These are phyloP conservation scores for Ceratina japonica DNA, from an alignment of 1,140 invertebrate genomes.

Conservation along the genomic window DNA sequence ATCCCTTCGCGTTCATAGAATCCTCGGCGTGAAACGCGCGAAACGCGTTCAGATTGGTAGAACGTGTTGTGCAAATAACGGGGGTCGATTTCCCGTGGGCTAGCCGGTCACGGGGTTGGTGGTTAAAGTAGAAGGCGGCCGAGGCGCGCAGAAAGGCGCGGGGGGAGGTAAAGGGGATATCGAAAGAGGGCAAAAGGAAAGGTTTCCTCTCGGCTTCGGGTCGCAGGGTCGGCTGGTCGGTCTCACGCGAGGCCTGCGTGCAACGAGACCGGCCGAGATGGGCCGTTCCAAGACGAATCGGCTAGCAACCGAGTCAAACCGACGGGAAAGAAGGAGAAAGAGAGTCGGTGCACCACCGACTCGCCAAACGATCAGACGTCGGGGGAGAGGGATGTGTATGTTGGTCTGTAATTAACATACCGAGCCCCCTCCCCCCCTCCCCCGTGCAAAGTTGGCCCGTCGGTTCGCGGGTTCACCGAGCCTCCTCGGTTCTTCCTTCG, in stretches of 20 bases:
- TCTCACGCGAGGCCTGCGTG: constrained; percentile 66
- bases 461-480: constrained; percentile 58
- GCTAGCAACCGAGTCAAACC: constrained; percentile 61
- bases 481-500: constrained; percentile 46
- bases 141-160: constrained; percentile 23
- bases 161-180: constrained; percentile 49
- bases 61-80: constrained; percentile 35
- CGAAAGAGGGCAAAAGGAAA: constrained; percentile 64
- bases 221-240: constrained; percentile 70
- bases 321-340: constrained; percentile 44
- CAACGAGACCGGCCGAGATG: constrained; percentile 58
- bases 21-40: neutral
- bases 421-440: constrained; percentile 67
- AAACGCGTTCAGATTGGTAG: constrained; percentile 6
- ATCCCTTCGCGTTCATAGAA: neutral
- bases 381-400: constrained; percentile 60
- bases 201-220: constrained; percentile 64
- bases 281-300: constrained; percentile 63
- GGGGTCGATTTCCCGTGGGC: constrained; percentile 32
- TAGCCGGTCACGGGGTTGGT: constrained; percentile 42
- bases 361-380: constrained; percentile 40
- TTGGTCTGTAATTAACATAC: constrained; percentile 79
- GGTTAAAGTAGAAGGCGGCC: constrained; percentile 29
- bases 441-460: constrained; percentile 52
- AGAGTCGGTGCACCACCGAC: constrained; percentile 25